These are phyloP conservation scores for Heterodera schachtii DNA, from an alignment of 1,140 invertebrate species.

Conservation along the genomic window DNA sequence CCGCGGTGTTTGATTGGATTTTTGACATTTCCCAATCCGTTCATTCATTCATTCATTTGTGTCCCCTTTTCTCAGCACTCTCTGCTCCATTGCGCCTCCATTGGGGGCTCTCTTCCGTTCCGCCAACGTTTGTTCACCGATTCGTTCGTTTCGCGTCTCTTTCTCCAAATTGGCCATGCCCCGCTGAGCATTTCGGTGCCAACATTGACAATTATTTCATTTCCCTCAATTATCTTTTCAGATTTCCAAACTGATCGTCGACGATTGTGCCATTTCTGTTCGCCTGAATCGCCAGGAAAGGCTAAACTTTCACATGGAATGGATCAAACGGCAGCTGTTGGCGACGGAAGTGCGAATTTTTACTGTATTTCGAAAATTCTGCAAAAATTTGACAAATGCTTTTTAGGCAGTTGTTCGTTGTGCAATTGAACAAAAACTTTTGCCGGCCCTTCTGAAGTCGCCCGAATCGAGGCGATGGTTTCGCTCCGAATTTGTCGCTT, in stretches of 20 bases:
- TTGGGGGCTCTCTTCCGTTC: not conserved
- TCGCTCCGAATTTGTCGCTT: slow-evolving; percentile 3
- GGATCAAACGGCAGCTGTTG: slow-evolving; percentile 1
- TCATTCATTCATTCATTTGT: too few relatives aligned
- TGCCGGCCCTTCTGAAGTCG: slow-evolving; percentile 7
- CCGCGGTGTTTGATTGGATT: too few relatives aligned
- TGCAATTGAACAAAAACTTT: slow-evolving; percentile 20
- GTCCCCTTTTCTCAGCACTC: not conserved
- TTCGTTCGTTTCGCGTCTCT: not conserved
- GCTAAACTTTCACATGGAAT: slow-evolving; percentile 7
- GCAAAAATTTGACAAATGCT: not conserved
- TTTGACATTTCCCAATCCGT: too few relatives aligned
- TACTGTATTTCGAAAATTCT: not conserved
- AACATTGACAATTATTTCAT: not conserved
- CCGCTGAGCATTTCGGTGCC: not conserved
- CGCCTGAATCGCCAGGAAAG: not conserved
- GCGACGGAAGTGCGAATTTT: slow-evolving; percentile 2
- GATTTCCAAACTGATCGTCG: slow-evolving; percentile 22
- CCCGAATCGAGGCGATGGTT: slow-evolving; percentile 24
- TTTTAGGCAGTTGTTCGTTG: not conserved
- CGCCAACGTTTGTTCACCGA: slow-evolving; percentile 3
- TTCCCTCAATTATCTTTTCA: slow-evolving; percentile 8
- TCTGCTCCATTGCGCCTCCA: not conserved
- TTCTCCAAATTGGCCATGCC: not conserved
- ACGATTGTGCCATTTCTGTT: slow-evolving; percentile 6